phyloP scores from a whole-genome alignment of 2,797 vertebrate genomes.

The Brachyrhaphis roseni region DNA sequence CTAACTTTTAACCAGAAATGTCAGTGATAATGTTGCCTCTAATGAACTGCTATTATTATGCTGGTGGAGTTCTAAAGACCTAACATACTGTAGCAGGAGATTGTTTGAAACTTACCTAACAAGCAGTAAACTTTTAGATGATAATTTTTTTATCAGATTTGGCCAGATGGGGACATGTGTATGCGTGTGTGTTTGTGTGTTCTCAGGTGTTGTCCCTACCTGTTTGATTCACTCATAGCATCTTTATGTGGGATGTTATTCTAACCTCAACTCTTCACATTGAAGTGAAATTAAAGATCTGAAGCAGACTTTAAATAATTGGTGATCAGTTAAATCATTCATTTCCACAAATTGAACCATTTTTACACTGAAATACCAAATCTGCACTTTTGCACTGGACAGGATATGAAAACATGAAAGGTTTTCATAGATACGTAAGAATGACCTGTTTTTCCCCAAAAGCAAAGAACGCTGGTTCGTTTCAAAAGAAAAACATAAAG shows the following conservation, averaged over 20 bases:
- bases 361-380: background rate
- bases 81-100: constrained; percentile 26
- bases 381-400: background rate
- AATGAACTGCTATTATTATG: constrained; percentile 12
- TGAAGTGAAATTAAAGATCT: background rate
- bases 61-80: background rate
- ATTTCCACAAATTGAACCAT: background rate
- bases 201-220: constrained; percentile 39
- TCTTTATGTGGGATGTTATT: constrained; percentile 30
- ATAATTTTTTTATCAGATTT: constrained; percentile 37
- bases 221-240: constrained; percentile 39
- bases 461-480: background rate
- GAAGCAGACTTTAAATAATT: background rate
- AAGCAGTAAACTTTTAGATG: constrained; percentile 61
- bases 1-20: background rate
- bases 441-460: background rate
- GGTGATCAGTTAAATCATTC: background rate
- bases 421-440: background rate
- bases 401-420: background rate
- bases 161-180: constrained; percentile 29
- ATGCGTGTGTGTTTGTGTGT: constrained; percentile 21
- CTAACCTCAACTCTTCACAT: background rate
- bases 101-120: constrained; percentile 20
- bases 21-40: background rate
- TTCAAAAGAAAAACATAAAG: background rate